phyloP scores from a whole-genome alignment of 2,113 vertebrate species.

The Geococcyx californianus region DNA sequence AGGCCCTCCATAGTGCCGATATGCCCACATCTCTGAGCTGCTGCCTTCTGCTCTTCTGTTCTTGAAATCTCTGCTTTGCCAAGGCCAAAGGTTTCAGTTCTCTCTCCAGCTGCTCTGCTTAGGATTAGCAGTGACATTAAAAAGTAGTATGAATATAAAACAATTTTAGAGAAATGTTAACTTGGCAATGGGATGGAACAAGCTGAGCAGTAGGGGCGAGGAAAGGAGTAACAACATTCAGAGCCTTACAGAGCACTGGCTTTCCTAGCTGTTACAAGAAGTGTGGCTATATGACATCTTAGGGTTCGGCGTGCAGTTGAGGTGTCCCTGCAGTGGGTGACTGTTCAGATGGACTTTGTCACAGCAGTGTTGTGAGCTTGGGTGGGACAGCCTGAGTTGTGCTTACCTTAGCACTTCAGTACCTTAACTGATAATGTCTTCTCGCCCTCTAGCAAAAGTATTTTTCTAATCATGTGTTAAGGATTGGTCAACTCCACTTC shows the following conservation, averaged over 20 bases:
- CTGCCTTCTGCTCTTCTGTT: neutral
- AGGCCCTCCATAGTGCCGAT: rapidly evolving
- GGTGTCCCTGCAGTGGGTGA: neutral
- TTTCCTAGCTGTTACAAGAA: neutral
- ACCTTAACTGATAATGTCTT: neutral
- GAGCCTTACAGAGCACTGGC: neutral
- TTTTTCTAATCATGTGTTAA: neutral
- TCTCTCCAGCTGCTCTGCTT: neutral
- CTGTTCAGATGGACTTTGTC: neutral
- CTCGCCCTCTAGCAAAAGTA: neutral
- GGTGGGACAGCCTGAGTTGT: neutral
- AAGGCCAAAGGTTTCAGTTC: neutral
- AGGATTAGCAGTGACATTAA: neutral
- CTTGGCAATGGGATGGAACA: neutral
- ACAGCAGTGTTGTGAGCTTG: neutral
- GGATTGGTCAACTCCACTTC: neutral
- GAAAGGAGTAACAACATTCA: neutral
- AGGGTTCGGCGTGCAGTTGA: neutral
- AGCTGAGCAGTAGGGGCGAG: neutral
- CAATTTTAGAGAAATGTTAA: neutral
- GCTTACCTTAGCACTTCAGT: neutral
- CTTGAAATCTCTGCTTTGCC: neutral
- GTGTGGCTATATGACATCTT: neutral
- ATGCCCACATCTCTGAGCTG: neutral
- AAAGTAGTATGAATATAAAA: neutral